These are phyloP conservation scores for Edolisoma coerulescens DNA, from an alignment of 2,113 vertebrate species.

Conservation along the genomic window DNA sequence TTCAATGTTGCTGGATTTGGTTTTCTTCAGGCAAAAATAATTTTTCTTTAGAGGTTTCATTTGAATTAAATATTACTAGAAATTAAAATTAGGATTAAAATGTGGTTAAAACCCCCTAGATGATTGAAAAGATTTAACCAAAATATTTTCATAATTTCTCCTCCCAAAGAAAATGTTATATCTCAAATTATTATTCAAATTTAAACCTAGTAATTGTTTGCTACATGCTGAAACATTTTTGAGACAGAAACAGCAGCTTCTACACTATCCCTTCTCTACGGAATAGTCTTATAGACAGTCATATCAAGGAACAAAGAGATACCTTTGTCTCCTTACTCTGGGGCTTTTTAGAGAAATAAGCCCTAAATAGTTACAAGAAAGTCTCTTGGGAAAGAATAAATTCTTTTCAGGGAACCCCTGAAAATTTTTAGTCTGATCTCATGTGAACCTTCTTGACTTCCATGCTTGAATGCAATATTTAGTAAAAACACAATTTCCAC, in stretches of 20 bases:
- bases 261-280: background rate
- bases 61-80: background rate
- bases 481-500: background rate
- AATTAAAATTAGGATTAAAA: background rate
- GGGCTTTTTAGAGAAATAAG: background rate
- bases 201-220: background rate
- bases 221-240: background rate
- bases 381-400: background rate
- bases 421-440: background rate
- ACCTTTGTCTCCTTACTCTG: background rate
- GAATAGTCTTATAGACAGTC: background rate
- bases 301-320: background rate
- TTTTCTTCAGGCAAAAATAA: background rate
- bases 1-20: background rate
- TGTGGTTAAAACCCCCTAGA: background rate
- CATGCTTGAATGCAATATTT: background rate
- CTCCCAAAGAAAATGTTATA: background rate
- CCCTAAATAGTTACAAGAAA: background rate
- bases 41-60: background rate
- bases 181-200: background rate
- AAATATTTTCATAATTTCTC: background rate
- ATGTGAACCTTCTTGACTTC: background rate
- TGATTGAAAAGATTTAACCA: background rate
- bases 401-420: background rate
- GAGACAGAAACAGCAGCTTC: background rate